These are phyloP conservation scores for Helicorthomorpha holstii DNA, from an alignment of 1,140 invertebrate genomes.

Conservation along the genomic window DNA sequence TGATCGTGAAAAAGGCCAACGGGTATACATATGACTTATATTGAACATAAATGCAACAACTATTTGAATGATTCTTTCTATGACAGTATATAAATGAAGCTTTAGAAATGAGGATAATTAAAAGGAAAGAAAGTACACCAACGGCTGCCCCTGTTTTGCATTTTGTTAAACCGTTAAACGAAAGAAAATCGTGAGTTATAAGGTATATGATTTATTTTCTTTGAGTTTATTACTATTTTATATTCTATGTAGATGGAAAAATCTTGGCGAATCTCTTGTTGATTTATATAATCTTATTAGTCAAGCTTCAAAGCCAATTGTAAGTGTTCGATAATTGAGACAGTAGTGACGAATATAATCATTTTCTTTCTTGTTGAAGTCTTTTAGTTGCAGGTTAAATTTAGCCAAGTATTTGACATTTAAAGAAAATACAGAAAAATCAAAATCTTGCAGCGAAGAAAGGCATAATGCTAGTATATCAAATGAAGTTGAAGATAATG, in stretches of 20 bases:
- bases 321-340: slow-evolving; percentile 12
- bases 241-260: slow-evolving; percentile 33
- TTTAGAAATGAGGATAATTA: slow-evolving; percentile 36
- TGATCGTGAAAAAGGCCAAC: slow-evolving; percentile 1
- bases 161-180: slow-evolving; percentile 39
- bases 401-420: slow-evolving; percentile 8
- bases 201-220: too few species aligned
- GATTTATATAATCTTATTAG: slow-evolving; percentile 45
- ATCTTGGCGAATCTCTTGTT: slow-evolving; percentile 44
- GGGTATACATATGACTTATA: slow-evolving; percentile 3
- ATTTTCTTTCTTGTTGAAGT: slow-evolving; percentile 6
- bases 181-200: too few species aligned
- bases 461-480: too few species aligned
- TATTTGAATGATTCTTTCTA: too few species aligned
- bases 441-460: too few species aligned
- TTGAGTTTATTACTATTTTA: neutral
- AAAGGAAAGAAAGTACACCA: slow-evolving; percentile 35
- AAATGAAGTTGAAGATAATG: too few species aligned
- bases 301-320: slow-evolving; percentile 16
- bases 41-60: too few species aligned
- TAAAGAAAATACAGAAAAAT: too few species aligned
- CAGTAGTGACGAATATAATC: neutral
- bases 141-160: slow-evolving; percentile 34
- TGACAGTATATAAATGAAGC: slow-evolving; percentile 38
- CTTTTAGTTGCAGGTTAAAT: slow-evolving; percentile 12